These are phyloP conservation scores for Celastrina argiolus DNA, from an alignment of 2,888 invertebrate genomes.

Conservation along the genomic window DNA sequence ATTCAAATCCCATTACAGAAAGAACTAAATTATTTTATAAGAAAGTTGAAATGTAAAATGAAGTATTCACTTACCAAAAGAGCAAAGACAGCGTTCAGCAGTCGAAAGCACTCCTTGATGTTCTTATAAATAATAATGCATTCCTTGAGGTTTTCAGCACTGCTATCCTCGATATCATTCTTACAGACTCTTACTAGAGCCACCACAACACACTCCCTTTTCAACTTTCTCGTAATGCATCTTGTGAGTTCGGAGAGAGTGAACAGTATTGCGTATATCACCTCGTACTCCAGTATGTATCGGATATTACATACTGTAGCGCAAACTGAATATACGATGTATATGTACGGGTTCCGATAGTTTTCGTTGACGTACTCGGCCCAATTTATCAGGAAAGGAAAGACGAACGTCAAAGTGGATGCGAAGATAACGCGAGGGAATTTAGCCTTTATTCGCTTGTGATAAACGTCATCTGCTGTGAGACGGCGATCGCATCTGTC, in stretches of 20 bases:
- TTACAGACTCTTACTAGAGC: not conserved
- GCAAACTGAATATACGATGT: not conserved
- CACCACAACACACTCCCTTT: not conserved
- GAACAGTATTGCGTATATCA: not conserved
- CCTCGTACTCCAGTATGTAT: slow-evolving; percentile 7
- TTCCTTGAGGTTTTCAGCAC: not conserved
- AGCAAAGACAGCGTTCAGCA: slow-evolving; percentile 10
- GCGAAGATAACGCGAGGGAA: not conserved
- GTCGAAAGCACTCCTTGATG: slow-evolving; percentile 7
- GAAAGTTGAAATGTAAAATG: not conserved
- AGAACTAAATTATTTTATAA: no score
- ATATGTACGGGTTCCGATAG: not conserved
- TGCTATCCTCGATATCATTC: not conserved
- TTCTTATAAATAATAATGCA: slow-evolving; percentile 11
- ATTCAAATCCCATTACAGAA: no score
- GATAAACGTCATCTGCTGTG: not conserved
- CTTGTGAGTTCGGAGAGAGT: slow-evolving; percentile 21
- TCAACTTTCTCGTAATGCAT: not conserved
- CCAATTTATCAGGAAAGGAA: not conserved
- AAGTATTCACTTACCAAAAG: not conserved
- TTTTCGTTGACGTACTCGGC: not conserved
- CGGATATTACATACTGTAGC: not conserved
- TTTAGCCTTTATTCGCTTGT: not conserved
- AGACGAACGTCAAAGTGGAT: not conserved
- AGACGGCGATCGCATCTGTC: not conserved